A percentile compares a stretch with the other conserved stretches of the same genome.
These are phyloP conservation scores for Neodontobutis hainanensis DNA, from an alignment of 2,113 vertebrate genomes.

Conservation along the genomic window DNA sequence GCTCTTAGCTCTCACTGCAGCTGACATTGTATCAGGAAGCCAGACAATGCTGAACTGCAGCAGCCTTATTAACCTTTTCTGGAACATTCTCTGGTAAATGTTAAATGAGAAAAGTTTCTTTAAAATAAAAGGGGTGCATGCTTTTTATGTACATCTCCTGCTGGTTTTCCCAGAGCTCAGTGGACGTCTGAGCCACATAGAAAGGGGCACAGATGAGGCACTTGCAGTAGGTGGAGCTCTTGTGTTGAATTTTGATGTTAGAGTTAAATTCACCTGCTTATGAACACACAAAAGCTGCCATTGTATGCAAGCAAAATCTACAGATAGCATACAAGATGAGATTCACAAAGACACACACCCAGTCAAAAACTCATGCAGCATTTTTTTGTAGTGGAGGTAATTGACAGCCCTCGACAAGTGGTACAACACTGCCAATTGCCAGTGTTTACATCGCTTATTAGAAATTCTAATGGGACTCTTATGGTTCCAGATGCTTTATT, in stretches of 20 bases:
- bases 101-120: constrained; percentile 36
- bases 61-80: constrained; percentile 59
- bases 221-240: constrained; percentile 83
- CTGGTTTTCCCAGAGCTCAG: constrained; percentile 38
- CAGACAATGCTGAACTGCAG: constrained; percentile 47
- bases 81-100: constrained; percentile 30
- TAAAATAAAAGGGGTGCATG: constrained; percentile 29
- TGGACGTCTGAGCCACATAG: constrained; percentile 43
- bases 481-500: constrained; percentile 54
- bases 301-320: constrained; percentile 39
- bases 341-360: constrained; percentile 43
- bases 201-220: constrained; percentile 50
- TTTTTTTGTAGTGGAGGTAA: constrained; percentile 51
- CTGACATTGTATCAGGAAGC: constrained; percentile 51
- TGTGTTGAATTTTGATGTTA: constrained; percentile 74
- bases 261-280: constrained; percentile 67
- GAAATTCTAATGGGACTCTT: constrained; percentile 60
- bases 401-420: constrained; percentile 52
- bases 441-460: constrained; percentile 64
- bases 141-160: constrained; percentile 14
- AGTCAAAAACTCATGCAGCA: constrained; percentile 46
- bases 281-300: constrained; percentile 54
- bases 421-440: constrained; percentile 56
- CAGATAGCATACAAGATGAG: constrained; percentile 31
- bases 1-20: constrained; percentile 49